These are phyloP conservation scores for Macropis europaea DNA, from an alignment of 2,888 invertebrate species.

Conservation along the genomic window DNA sequence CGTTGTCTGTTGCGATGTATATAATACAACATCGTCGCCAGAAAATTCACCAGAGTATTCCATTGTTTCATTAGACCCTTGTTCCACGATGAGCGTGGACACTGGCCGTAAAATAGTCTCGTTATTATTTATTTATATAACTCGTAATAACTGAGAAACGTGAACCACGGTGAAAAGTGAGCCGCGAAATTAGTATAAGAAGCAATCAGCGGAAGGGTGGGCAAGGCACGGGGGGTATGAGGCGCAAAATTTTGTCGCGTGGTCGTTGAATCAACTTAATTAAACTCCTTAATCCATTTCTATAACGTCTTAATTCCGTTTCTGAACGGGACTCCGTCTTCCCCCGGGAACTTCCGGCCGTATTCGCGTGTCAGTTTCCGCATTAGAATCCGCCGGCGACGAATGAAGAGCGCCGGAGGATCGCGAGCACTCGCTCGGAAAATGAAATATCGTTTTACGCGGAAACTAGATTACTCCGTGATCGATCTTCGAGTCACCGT, in stretches of 20 bases:
- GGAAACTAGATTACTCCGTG: constrained; percentile 34
- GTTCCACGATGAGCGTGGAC: no score
- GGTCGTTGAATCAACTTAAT: constrained; percentile 65
- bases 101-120: no score
- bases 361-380: constrained; percentile 59
- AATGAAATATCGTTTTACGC: constrained; percentile 56
- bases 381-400: constrained; percentile 40
- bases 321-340: constrained; percentile 48
- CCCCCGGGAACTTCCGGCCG: constrained; percentile 40
- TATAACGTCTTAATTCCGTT: constrained; percentile 64
- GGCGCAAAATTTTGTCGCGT: constrained; percentile 49
- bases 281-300: constrained; percentile 67
- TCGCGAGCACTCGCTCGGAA: constrained; percentile 46
- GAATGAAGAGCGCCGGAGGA: constrained; percentile 41
- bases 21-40: no score
- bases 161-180: neutral
- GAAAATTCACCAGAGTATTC: no score
- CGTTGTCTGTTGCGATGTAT: no score
- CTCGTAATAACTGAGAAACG: neutral
- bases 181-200: constrained; percentile 37
- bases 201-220: constrained; percentile 33
- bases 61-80: no score
- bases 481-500: constrained; percentile 37
- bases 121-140: neutral
- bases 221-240: neutral